Conservation (phyloP, 2,113 vertebrate genomes). For the Oryzias celebensis region DNA sequence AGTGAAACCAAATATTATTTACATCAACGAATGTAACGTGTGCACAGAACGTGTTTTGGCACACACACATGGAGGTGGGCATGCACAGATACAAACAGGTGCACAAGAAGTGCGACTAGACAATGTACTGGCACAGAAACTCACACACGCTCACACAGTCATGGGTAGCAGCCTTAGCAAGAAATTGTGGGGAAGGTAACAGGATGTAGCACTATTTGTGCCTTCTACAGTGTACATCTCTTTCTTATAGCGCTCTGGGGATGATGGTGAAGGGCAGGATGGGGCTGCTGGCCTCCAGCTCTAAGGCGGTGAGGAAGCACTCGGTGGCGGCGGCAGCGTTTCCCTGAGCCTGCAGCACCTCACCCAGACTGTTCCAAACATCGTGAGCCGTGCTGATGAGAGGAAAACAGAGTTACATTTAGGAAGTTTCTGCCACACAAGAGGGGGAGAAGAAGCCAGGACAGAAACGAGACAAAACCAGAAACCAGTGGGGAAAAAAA, state of each 20-base stretch:
- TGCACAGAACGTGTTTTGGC: conserved; percentile 19
- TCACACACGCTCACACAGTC: not conserved
- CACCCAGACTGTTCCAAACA: conserved; percentile 96
- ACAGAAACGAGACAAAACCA: not conserved
- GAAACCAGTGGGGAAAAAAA: not conserved
- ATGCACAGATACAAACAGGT: not conserved
- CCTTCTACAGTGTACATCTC: conserved; percentile 7
- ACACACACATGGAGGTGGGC: conserved; percentile 19
- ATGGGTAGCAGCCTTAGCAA: conserved; percentile 35
- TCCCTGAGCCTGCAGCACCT: conserved; percentile 96
- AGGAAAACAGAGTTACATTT: not conserved
- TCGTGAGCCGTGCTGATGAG: conserved; percentile 86
- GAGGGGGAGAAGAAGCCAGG: not conserved
- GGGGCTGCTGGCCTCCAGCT: conserved; percentile 97
- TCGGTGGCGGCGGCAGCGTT: conserved; percentile 90
- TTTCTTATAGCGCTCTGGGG: conserved; percentile 87
- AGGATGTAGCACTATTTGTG: conserved; percentile 17
- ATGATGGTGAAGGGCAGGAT: conserved; percentile 97
- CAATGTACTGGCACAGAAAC: not conserved
- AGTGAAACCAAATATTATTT: not conserved
- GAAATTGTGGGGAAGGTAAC: conserved; percentile 35
- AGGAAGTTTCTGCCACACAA: not conserved
- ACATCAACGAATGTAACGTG: not conserved
- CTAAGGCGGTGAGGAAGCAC: conserved; percentile 95
- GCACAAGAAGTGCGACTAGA: not conserved